Base-by-base conservation (phyloP, 37 sponge, comb jelly and placozoan species). In the Lycopodina hypogea region DNA sequence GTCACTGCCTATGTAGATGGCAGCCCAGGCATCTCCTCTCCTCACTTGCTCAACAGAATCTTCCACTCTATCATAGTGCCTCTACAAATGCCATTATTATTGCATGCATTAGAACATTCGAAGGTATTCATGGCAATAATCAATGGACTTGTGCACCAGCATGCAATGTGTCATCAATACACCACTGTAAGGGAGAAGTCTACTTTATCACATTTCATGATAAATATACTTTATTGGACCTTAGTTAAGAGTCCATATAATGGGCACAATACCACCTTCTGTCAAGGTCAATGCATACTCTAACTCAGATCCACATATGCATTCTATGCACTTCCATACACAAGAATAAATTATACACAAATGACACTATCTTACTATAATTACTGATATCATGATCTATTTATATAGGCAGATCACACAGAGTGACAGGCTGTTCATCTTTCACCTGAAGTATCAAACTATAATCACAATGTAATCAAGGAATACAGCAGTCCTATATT, bases 21-120 rank as follows among this genome's bases (percentile, higher is more conserved):
- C 86, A 3, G 64, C 83, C 90, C 90, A 93, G 23, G 90, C 86
- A 15, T 82, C 33, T 11, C 94, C 94, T 42, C 53, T 4, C 39
- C 78, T 62, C 33, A 89, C 94, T 26, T 81, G 26, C 0, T 78
- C 64, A 33, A 80, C 22, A 11, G 90, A 89, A 41, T 82, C 86
- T 30, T 68, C 42, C 23, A 35, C 56, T 24, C 28, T 77, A 21
- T 56, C 65, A 60, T 61, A 84, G 32, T 26, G 3, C 21, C 51
- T 75, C 40, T 37, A 69, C 11, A 80, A 34, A 24, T 34, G 45
- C 26, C 28, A 59, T 59, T 17, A 6, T n/a, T n/a, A n/a, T n/a
- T n/a, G n/a, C n/a, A n/a, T n/a, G n/a, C n/a, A n/a, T n/a, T 53
- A 53, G 55, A 12, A 53, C 55, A 53, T 53, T 53, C 17, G 29